These are phyloP conservation scores for Chrosomus eos DNA, from an alignment of 2,797 vertebrate species.

Conservation along the genomic window DNA sequence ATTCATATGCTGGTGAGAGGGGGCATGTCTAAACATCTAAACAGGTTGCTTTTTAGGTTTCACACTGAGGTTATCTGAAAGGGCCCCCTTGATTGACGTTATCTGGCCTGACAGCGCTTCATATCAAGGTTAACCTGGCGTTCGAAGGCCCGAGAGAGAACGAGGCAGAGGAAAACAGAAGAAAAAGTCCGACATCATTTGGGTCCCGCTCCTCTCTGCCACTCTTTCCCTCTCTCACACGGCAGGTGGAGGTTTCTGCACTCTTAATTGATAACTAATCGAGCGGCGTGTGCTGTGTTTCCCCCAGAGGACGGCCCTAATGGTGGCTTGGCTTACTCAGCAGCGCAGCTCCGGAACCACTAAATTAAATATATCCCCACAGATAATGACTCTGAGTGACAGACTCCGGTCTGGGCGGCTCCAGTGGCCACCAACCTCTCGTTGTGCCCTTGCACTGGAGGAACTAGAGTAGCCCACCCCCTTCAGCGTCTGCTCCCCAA, in stretches of 20 bases:
- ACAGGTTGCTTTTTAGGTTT: constrained; percentile 82
- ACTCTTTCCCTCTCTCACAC: constrained; percentile 43
- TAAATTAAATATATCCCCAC: constrained; percentile 74
- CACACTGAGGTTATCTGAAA: constrained; percentile 79
- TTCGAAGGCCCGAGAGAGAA: constrained; percentile 49
- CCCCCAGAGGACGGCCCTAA: constrained; percentile 74
- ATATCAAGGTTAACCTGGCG: constrained; percentile 83
- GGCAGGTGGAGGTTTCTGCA: constrained; percentile 79
- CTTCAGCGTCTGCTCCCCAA: constrained; percentile 15
- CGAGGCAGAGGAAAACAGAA: neutral
- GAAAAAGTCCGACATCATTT: constrained; percentile 55
- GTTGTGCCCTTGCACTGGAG: constrained; percentile 51
- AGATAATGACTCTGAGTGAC: constrained; percentile 75
- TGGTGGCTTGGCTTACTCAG: constrained; percentile 73
- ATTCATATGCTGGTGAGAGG: constrained; percentile 78
- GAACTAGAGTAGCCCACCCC: constrained; percentile 12
- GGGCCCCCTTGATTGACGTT: constrained; percentile 82
- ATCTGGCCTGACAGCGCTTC: constrained; percentile 79
- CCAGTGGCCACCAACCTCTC: constrained; percentile 63
- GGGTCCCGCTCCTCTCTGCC: constrained; percentile 20
- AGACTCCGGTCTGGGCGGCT: constrained; percentile 57
- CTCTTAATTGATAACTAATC: constrained; percentile 86
- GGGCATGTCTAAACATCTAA: constrained; percentile 81
- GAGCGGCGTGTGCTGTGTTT: constrained; percentile 79
- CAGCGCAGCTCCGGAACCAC: constrained; percentile 69